Base-by-base conservation (phyloP, 2,888 invertebrate species). In the Chloroclysta siterata region DNA sequence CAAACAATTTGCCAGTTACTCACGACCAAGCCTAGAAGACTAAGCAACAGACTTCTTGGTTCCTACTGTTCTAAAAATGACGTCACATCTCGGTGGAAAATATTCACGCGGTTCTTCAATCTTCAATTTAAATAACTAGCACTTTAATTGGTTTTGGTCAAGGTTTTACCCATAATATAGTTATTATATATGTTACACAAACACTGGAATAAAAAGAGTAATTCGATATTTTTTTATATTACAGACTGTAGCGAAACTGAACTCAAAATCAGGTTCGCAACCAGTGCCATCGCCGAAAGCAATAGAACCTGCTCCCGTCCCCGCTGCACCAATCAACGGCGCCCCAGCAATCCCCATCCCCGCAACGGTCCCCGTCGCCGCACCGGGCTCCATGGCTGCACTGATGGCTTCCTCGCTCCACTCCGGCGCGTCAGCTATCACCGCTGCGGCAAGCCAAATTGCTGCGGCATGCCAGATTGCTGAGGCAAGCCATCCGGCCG, bases 211-310 rank as follows among this genome's bases (percentile, higher is more conserved):
- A n/a, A n/a, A 8, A 33, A 33, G 0, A 33, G 33, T 33, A 5
- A 33, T 3, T 8, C 33, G 33, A 33, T 13, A 41, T 8, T 46
- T 13, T 7, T 60, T 50, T 53, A 22, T n/a, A n/a, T n/a, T n/a
- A 50, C 66, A 55, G 42, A 29, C 57, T 33, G 72, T 91, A 8
- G 90, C 88, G n/a, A 90, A 87, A 65, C 60, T 90, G 28, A 84
- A 80, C 71, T 74, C 78, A 11, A 83, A 80, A 70, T 75, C 81
- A 10, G 28, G 76, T 0, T 59, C 72, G 47, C 39, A 48, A 5
- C 60, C 55, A 3, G 61, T 58, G 0, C 60, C 65, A 11, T 33
- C 60, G 48, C 75, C 61, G 73, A 82, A 69, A 63, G 61, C 68
- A 0, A 60, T 65, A 4, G 72, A 70, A 52, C 53, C 60, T 0